Conservation (phyloP, 2,113 vertebrate species). For the Seriola quinqueradiata region DNA sequence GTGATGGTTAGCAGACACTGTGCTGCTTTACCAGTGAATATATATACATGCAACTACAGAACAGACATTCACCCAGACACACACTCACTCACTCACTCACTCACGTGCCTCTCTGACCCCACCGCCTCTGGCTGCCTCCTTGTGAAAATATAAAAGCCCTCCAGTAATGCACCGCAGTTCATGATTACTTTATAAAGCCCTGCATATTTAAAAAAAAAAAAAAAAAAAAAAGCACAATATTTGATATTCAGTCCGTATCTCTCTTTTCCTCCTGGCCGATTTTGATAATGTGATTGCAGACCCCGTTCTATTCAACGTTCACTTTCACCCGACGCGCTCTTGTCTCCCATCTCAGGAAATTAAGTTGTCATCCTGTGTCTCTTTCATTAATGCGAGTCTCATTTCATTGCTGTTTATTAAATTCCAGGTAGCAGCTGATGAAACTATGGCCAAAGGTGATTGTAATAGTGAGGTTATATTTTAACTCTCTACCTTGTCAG, state of each 20-base stretch:
- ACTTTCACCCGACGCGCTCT: constrained; percentile 81
- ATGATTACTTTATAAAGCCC: constrained; percentile 80
- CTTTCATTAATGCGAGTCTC: constrained; percentile 80
- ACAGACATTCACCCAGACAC: constrained; percentile 12
- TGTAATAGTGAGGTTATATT: constrained; percentile 43
- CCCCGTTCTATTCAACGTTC: constrained; percentile 65
- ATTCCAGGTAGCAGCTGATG: constrained; percentile 73
- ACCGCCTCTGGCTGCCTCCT: constrained; percentile 22
- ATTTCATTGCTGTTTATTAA: constrained; percentile 79
- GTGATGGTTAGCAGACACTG: constrained; percentile 23
- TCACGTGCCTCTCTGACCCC: constrained; percentile 35
- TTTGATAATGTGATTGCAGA: constrained; percentile 72
- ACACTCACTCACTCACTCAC: not conserved
- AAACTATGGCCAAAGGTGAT: constrained; percentile 64
- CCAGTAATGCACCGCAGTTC: constrained; percentile 60
- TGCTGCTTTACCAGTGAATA: not conserved
- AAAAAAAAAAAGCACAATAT: constrained; percentile 48
- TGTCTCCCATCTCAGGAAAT: constrained; percentile 84
- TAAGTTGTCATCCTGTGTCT: constrained; percentile 77
- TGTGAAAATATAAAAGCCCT: constrained; percentile 58
- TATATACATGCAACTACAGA: not conserved
- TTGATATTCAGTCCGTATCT: constrained; percentile 76
- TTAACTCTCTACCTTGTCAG: constrained; percentile 48
- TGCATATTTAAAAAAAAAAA: constrained; percentile 71
- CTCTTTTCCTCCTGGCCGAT: constrained; percentile 68